Conservation (phyloP, 2,888 invertebrate genomes). For the Drosophila anomalipes region DNA sequence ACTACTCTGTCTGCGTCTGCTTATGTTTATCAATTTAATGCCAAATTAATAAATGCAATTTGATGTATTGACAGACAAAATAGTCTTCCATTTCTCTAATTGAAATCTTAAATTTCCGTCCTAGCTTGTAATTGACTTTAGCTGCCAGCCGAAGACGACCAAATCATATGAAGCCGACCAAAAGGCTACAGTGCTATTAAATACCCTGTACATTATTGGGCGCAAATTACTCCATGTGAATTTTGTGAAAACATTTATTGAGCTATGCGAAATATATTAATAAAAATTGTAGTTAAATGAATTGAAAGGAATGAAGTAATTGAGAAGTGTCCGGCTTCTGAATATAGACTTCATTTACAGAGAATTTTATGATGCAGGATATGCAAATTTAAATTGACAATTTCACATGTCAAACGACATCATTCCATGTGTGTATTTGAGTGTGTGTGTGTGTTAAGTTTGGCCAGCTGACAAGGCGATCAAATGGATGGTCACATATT, state of each 20-base stretch:
- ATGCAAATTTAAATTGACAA: conserved; percentile 43
- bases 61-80: conserved; percentile 70
- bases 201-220: conserved; percentile 31
- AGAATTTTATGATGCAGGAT: conserved; percentile 16
- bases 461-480: conserved; percentile 44
- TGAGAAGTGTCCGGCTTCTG: not conserved
- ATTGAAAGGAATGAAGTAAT: not conserved
- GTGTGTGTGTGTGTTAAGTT: conserved; percentile 4
- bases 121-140: conserved; percentile 84
- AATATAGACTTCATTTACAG: not conserved
- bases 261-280: not conserved
- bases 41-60: conserved; percentile 72
- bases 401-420: conserved; percentile 14
- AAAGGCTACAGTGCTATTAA: not conserved
- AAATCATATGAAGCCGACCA: not conserved
- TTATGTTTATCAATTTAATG: conserved; percentile 69
- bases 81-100: conserved; percentile 62
- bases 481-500: conserved; percentile 82
- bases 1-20: not conserved
- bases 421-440: not conserved
- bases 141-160: not conserved
- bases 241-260: not conserved
- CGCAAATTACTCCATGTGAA: not conserved
- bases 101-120: conserved; percentile 85
- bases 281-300: not conserved